Evolutionary conservation across 2,113 vertebrate genomes (phyloP), one percentile per base, ranked within the genome.

Genomic region (Scatophagus argus): DNA sequence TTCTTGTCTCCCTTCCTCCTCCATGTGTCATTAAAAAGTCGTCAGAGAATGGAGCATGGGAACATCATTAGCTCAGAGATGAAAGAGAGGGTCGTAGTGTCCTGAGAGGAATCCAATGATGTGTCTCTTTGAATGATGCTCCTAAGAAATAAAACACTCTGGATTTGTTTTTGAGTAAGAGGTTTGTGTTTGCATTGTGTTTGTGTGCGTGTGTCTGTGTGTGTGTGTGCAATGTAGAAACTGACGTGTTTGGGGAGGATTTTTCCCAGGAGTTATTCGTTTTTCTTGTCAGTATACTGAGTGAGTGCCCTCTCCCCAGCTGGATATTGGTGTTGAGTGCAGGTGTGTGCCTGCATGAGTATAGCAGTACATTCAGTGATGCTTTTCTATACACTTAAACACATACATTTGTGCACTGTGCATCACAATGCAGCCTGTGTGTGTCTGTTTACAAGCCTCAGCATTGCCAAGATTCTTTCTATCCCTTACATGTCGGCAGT

Each of bases 21-120:
- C 46, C 59, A 51, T 14, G 17, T 85, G 77, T 77, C 81, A 71
- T 87, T 89, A 90, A 87, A 74, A 74, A 70, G 65, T 63, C 79
- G 61, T 56, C 31, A 4, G 58, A 59, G 71, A 83, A 81, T 58
- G 38, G 66, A 16, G 44, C 66, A 11, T 29, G 38, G 75, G 75
- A 81, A 83, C 69, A 44, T 89, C 75, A 90, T 89, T 90, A 90
- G 87, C 55, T 54, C 38, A 5, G 58, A 72, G 78, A 87, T 83
- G 82, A 79, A 86, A 83, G 83, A 67, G 56, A 76, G 74, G 72
- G 74, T 61, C 27, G 4, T 10, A 12, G 62, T 43, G 82, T 73
- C 77, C 70, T 63, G 71, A 46, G 82, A 83, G 84, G 79, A 89
- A 78, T 32, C 59, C 64, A 58, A 16, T 56, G 52, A 90, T 61